phyloP scores from a whole-genome alignment of 2,888 invertebrate species.

The Exocentrus adspersus region DNA sequence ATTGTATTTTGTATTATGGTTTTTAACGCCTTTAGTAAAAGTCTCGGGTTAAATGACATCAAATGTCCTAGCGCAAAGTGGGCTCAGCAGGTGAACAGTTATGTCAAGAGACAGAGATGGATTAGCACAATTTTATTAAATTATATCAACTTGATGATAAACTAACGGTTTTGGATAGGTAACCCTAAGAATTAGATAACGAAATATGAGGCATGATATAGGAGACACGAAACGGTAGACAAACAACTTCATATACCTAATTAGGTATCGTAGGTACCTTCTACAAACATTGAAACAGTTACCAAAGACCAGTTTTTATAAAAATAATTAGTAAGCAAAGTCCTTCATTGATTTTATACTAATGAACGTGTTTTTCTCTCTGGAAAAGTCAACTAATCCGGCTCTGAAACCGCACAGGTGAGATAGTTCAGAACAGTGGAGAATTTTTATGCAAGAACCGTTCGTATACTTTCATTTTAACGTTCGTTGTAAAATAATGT shows the following conservation, averaged over 20 bases:
- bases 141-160: too few relatives aligned
- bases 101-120: slow-evolving; percentile 8
- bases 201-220: too few relatives aligned
- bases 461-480: slow-evolving; percentile 25
- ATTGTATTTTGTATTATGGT: not conserved
- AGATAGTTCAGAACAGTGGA: slow-evolving; percentile 20
- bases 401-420: not conserved
- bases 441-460: slow-evolving; percentile 25
- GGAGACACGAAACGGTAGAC: too few relatives aligned
- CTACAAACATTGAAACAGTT: too few relatives aligned
- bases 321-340: too few relatives aligned
- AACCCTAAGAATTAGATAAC: too few relatives aligned
- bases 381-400: not conserved
- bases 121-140: not conserved
- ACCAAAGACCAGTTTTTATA: too few relatives aligned
- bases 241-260: too few relatives aligned
- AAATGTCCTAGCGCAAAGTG: slow-evolving; percentile 25
- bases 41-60: slow-evolving; percentile 27
- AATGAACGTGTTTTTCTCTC: too few relatives aligned
- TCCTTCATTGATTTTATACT: too few relatives aligned
- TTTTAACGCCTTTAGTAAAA: slow-evolving; percentile 22
- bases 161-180: too few relatives aligned
- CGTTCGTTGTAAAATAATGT: slow-evolving; percentile 18
- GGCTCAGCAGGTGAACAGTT: slow-evolving; percentile 26
- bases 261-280: too few relatives aligned